Evolutionary conservation across 2,113 vertebrate genomes (phyloP).

Genomic region (Prochilodus magdalenae): DNA sequence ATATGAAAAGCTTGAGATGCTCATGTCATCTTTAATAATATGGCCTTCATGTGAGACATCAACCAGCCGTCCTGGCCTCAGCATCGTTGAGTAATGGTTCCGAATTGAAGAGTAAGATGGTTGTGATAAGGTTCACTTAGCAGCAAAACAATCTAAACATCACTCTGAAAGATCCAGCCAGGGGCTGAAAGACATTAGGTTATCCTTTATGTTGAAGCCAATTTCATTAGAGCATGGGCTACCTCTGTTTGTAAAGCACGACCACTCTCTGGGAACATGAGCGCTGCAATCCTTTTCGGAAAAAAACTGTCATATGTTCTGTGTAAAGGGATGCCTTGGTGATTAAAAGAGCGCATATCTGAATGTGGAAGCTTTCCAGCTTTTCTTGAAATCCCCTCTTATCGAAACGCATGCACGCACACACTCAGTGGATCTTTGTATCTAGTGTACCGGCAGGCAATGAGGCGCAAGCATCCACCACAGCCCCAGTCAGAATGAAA

Average conservation of each 20-base stretch:
- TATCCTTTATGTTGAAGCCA: conserved; percentile 30
- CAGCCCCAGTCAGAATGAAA: conserved; percentile 32
- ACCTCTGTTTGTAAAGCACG: conserved; percentile 2
- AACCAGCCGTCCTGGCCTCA: conserved; percentile 22
- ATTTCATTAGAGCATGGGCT: conserved; percentile 31
- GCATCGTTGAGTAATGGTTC: conserved; percentile 16
- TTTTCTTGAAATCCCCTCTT: background rate
- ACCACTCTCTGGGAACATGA: conserved; percentile 21
- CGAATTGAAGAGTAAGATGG: conserved; percentile 35
- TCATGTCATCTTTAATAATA: conserved; percentile 33
- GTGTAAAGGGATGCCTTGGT: conserved; percentile 41
- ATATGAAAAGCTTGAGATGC: conserved; percentile 20
- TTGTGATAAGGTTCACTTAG: conserved; percentile 28
- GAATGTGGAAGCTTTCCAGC: conserved; percentile 8
- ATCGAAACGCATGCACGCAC: background rate
- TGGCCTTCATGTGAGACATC: background rate
- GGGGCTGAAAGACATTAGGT: conserved; percentile 12
- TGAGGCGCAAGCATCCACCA: background rate
- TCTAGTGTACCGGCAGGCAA: background rate
- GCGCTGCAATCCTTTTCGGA: conserved; percentile 34
- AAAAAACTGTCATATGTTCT: conserved; percentile 14
- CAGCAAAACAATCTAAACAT: conserved; percentile 28
- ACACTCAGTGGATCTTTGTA: background rate
- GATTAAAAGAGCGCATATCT: conserved; percentile 36
- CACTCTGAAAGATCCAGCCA: conserved; percentile 11